phyloP scores from a whole-genome alignment of 2,113 vertebrate species.

The Illadopsis cleaveri region DNA sequence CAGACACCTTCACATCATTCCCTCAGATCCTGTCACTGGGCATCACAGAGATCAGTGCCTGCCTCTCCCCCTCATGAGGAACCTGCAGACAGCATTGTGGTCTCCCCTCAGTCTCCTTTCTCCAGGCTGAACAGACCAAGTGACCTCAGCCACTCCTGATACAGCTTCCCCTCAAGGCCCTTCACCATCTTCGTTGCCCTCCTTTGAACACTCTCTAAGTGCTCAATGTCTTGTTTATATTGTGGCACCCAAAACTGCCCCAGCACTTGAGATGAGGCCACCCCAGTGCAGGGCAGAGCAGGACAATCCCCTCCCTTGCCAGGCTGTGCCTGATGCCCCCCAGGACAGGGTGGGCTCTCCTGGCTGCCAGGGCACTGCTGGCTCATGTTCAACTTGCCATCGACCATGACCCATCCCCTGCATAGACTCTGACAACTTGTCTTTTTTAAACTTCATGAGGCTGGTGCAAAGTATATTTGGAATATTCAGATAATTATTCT shows the following conservation, averaged over 20 bases:
- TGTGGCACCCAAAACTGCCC: neutral
- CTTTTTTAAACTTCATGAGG: neutral
- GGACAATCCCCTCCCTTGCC: neutral
- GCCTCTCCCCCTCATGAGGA: neutral
- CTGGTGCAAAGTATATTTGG: neutral
- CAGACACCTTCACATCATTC: neutral
- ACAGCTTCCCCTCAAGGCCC: accelerated
- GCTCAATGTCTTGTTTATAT: neutral
- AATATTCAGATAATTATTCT: neutral
- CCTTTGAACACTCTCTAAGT: neutral
- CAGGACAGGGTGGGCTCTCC: accelerated
- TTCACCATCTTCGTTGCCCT: neutral
- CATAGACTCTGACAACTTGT: no score
- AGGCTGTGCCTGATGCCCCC: accelerated
- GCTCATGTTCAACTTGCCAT: accelerated
- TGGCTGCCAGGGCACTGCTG: neutral
- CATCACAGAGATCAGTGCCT: neutral
- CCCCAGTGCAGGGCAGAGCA: accelerated
- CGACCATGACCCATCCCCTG: accelerated
- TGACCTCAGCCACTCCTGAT: neutral
- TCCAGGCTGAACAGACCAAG: neutral
- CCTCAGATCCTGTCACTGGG: neutral
- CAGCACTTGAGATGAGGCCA: accelerated
- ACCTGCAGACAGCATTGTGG: neutral
- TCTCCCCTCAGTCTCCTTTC: neutral